Percentiles rank a stretch among this genome's conserved stretches.
Evolutionary conservation across 2,113 vertebrate genomes (phyloP).

Genomic region (Ramphastos sulfuratus): DNA sequence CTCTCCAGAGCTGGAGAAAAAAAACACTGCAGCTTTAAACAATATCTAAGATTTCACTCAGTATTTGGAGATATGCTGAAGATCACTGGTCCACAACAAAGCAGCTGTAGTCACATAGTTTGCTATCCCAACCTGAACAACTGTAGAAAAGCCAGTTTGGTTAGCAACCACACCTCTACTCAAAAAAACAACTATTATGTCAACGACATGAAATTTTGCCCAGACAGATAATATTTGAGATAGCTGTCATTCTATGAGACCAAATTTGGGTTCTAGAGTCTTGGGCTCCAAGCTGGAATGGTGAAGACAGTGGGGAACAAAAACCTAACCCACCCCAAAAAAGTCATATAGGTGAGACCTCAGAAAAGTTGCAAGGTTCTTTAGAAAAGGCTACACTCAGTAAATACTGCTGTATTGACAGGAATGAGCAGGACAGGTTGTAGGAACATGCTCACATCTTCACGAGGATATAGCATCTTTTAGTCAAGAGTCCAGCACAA

Average conservation of each 20-base stretch:
- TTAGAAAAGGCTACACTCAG: not conserved
- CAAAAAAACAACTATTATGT: not conserved
- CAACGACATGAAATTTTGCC: not conserved
- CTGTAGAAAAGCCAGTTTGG: not conserved
- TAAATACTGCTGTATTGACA: not conserved
- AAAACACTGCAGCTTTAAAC: not conserved
- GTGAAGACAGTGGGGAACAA: not conserved
- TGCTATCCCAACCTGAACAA: not conserved
- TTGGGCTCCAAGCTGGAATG: not conserved
- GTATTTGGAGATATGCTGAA: not conserved
- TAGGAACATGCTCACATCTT: not conserved
- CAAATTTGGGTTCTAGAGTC: not conserved
- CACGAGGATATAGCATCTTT: not conserved
- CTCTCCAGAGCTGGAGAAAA: not conserved
- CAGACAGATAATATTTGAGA: not conserved
- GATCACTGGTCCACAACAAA: not conserved
- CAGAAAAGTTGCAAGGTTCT: not conserved
- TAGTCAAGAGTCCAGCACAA: not conserved
- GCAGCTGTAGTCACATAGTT: not conserved
- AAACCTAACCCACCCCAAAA: not conserved
- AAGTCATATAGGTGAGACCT: fast-evolving
- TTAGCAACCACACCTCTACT: not conserved
- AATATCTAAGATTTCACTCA: not conserved
- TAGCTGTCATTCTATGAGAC: not conserved
- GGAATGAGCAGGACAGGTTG: not conserved